Base-by-base conservation (phyloP, 92 coral and sea anemone species). In the Meandrina meandrites region DNA sequence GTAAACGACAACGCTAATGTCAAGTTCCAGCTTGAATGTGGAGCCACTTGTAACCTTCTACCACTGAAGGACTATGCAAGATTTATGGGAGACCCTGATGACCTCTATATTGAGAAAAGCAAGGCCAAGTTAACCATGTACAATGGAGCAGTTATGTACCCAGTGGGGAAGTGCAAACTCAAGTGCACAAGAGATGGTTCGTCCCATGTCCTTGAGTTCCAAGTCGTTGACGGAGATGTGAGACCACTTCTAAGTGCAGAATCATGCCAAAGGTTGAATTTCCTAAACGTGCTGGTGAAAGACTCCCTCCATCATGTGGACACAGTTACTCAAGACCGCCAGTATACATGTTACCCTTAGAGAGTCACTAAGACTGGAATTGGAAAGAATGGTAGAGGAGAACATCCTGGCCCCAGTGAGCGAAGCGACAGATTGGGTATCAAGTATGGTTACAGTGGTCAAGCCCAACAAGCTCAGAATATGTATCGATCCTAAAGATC, bases 51-150 rank as follows among this genome's bases (percentile, higher is more conserved):
- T 51, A 51, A 51, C 56, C 56, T 51, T 51, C 56, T 14, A 51
- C 56, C 56, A 51, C 56, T 51, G 56, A 51, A 51, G 56, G 88
- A 83, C 48, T 89, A 88, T 77, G 83, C 78, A 58, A 48, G 82
- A 75, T 89, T 78, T 72, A 84, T 89, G 89, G 89, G 92, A 89
- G 85, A 84, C n/a, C 86, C 92, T 74, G 92, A 89, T 70, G 92
- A 85, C 69, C 81, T 79, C 82, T 89, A 84, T 73, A 24, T 79
- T 28, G 85, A 84, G 80, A 84, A 37, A 76, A 51, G 56, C 16
- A 51, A 51, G 56, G 56, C 56, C 56, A 51, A 51, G 56, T 51
- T 51, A 51, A 51, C 16, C 56, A 51, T 51, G 56, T 51, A 51
- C 56, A 51, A 51, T 51, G 56, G 56, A 51, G 56, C 56, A 51